Base-by-base conservation (phyloP, 2,888 invertebrate species). In the Lasioglossum zephyrum region DNA sequence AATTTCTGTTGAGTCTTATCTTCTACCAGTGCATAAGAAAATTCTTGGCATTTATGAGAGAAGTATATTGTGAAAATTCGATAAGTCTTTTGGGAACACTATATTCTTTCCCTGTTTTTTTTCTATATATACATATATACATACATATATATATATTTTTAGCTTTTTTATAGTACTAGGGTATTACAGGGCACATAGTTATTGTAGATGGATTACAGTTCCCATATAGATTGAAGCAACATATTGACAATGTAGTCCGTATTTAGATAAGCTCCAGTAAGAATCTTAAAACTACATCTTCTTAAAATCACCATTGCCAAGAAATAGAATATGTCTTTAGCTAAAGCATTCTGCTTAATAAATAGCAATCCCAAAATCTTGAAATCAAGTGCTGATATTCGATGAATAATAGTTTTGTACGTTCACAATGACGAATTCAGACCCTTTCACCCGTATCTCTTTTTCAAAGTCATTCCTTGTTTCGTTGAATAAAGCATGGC, bases 291-390 rank as follows among this genome's bases (percentile, higher is more conserved):
- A 90, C 91, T 92, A 92, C 80, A 70, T 91, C 90, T 90, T 90
- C 90, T 87, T 76, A 87, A 92, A 87, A 91, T 90, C 87, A 86
- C 79, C 92, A 85, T 88, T 91, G 89, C 82, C 88, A 88, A 92
- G 87, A 82, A 91, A 91, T 87, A 81, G 82, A 86, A 92, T 86
- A 79, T 79, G 78, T 85, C 79, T 89, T 88, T 91, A 90, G 90
- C 85, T 86, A 90, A 88, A 89, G 86, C 84, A 78, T 89, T 91
- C 90, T 80, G 89, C 87, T 85, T 91, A 92, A 91, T 78, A 82
- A 92, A 92, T 90, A 91, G 87, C 81, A 88, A 92, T 91, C 87
- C 91, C 88, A 92, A 92, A 90, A 92, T 92, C 92, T 92, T 92
- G 90, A 91, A 89, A 92, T 74, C 70, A 90, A 88, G 90, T 83